These are phyloP conservation scores for Trissoscelio sp. DNA, from an alignment of 2,888 invertebrate species.

Conservation along the genomic window DNA sequence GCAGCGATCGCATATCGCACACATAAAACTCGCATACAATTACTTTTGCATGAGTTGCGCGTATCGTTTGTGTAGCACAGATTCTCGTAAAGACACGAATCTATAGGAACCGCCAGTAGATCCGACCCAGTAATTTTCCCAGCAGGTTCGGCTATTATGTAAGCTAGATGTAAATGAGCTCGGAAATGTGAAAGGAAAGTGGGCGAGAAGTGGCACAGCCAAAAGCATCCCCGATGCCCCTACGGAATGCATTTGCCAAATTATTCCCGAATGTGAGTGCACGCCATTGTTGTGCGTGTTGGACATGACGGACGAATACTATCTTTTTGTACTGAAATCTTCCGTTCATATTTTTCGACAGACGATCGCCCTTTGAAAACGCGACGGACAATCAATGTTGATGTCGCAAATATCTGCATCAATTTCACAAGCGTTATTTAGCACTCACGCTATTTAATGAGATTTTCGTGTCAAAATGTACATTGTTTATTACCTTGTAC, in stretches of 20 bases:
- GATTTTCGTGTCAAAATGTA: constrained; percentile 39
- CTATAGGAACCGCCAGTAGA: constrained; percentile 54
- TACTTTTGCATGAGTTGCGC: constrained; percentile 51
- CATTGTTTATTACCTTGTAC: too few relatives aligned
- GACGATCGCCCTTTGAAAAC: constrained; percentile 37
- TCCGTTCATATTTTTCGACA: constrained; percentile 54
- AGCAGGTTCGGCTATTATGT: constrained; percentile 66
- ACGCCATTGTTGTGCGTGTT: constrained; percentile 61
- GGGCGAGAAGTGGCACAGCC: constrained; percentile 53
- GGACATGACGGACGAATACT: constrained; percentile 56
- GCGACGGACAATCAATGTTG: constrained; percentile 47
- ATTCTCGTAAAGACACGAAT: constrained; percentile 58
- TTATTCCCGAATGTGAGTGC: constrained; percentile 67
- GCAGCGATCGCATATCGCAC: constrained; percentile 3
- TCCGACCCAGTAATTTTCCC: constrained; percentile 65
- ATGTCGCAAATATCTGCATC: constrained; percentile 39
- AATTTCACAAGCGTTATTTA: constrained; percentile 27
- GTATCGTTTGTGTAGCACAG: constrained; percentile 53
- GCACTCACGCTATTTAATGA: constrained; percentile 32
- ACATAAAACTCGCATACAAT: constrained; percentile 30
- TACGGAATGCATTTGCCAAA: constrained; percentile 71
- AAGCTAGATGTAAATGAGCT: constrained; percentile 71
- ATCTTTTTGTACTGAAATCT: constrained; percentile 41
- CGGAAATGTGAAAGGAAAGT: constrained; percentile 69
- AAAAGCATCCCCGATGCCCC: constrained; percentile 41